Evolutionary conservation across 2,113 vertebrate genomes (phyloP), one percentile per base, ranked within the genome.

Genomic region (Myrmophylax atrothorax): DNA sequence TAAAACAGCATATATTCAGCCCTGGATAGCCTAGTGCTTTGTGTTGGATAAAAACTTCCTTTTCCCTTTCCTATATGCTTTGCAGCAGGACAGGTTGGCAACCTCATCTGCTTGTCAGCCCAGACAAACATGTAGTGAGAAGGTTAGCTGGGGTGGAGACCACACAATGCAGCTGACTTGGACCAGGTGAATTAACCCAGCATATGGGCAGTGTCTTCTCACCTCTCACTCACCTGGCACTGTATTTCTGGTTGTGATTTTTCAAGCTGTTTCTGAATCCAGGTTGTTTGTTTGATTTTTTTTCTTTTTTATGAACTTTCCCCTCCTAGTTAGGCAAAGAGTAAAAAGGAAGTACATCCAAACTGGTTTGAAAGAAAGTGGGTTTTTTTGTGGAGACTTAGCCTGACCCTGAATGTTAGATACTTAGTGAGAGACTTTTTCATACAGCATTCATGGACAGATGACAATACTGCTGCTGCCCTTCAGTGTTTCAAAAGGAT

Each of bases 71-170:
- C 63, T 3, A 0, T 75, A 31, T 42, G 49, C 58, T 90, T 79
- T 91, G 75, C 64, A 93, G 66, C 47, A 90, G 82, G 47, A 47
- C 87, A 94, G 72, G 56, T 3, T 95, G 90, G 87, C 81, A 94
- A 18, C 40, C 14, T 3, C 49, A 14, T 42, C 64, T 73, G 60
- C 60, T 75, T 52, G 56, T 70, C 33, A 74, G 50, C 91, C 93
- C 66, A 88, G 72, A 81, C 50, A 92, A 92, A 84, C 47, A 73
- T 16, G 46, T 56, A 89, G 59, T 59, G 56, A 68, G 80, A 49
- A 86, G 78, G 89, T 84, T 88, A 68, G 56, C 82, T 81, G 72
- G 53, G 84, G 60, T 37, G 66, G 83, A 80, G 64, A 90, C 81
- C 78, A 78, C 49, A 53, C 84, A 89, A 37, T 79, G n/a, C 37